Base-by-base conservation (phyloP, 2,113 vertebrate genomes). In the Cebidichthys violaceus region DNA sequence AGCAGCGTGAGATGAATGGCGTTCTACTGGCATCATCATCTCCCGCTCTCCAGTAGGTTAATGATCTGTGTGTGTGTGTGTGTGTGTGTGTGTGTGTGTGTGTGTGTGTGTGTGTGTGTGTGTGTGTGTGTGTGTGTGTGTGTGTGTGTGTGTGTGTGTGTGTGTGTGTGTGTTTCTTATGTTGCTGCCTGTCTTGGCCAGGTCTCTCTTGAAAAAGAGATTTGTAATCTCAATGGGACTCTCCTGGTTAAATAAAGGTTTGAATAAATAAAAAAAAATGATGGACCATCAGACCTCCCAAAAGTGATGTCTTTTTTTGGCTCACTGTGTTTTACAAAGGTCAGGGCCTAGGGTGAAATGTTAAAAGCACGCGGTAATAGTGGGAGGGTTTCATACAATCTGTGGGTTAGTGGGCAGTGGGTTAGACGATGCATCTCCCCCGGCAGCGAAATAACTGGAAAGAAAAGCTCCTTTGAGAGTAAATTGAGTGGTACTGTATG, bases 21-120 rank as follows among this genome's bases (percentile, higher is more conserved):
- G 77, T 85, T 64, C 73, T 71, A 59, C 33, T 47, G 78, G 73
- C 70, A 72, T 57, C 60, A 60, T 79, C 81, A 57, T 70, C 75
- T 76, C 18, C 37, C 4, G 60, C 70, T 71, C 77, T 68, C 2
- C 59, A 69, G 69, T 31, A 79, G 75, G 82, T 88, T 85, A 83
- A 65, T 50, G n/a, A n/a, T n/a, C n/a, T n/a, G n/a, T n/a, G n/a
- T n/a, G n/a, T n/a, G n/a, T n/a, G n/a, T n/a, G n/a, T n/a, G n/a
- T n/a, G n/a, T n/a, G n/a, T n/a, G n/a, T n/a, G n/a, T n/a, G n/a
- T n/a, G n/a, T n/a, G n/a, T n/a, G n/a, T n/a, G n/a, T n/a, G n/a
- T n/a, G n/a, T n/a, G n/a, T n/a, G n/a, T n/a, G n/a, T n/a, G n/a
- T n/a, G n/a, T n/a, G n/a, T n/a, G n/a, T n/a, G n/a, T n/a, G n/a